These are phyloP conservation scores for Oryzias curvinotus DNA, from an alignment of 2,113 vertebrate genomes.

Conservation along the genomic window DNA sequence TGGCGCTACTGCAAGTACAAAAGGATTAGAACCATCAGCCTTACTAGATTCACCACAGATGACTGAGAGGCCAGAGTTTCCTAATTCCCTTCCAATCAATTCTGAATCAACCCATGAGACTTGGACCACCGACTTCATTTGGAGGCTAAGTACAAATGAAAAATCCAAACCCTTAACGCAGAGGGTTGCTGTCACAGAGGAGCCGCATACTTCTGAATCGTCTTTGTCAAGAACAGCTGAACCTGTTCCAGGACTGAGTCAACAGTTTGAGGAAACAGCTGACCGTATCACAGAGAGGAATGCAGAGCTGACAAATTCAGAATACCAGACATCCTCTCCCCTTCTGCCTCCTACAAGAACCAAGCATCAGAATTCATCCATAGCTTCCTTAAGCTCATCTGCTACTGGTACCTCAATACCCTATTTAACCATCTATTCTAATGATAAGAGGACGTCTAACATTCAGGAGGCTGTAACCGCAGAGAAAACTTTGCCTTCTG, in stretches of 20 bases:
- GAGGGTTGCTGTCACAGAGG: slow-evolving; percentile 19
- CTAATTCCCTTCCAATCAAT: slow-evolving; percentile 37
- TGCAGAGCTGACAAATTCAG: slow-evolving; percentile 23
- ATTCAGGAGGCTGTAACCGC: slow-evolving; percentile 12
- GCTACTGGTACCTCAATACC: slow-evolving; percentile 18
- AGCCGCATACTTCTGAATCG: slow-evolving; percentile 25
- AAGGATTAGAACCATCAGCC: slow-evolving; percentile 66
- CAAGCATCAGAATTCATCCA: slow-evolving; percentile 30
- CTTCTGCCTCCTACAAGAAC: slow-evolving; percentile 15
- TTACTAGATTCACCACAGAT: slow-evolving; percentile 70
- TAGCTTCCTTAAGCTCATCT: slow-evolving; percentile 23
- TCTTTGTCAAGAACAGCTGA: slow-evolving; percentile 38
- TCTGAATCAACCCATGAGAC: slow-evolving; percentile 31
- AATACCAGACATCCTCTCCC: slow-evolving; percentile 20
- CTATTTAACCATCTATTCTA: slow-evolving; percentile 17
- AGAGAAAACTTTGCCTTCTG: slow-evolving; percentile 5
- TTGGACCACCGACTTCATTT: slow-evolving; percentile 18
- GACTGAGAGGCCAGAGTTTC: slow-evolving; percentile 55
- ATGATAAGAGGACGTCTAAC: slow-evolving; percentile 12
- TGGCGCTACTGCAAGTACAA: slow-evolving; percentile 53
- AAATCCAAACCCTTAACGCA: slow-evolving; percentile 27
- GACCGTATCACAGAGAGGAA: slow-evolving; percentile 43
- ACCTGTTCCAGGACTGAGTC: slow-evolving; percentile 8
- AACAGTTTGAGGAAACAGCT: slow-evolving; percentile 21
- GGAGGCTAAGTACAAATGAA: slow-evolving; percentile 17